Base-by-base conservation (phyloP, 92 coral and sea anemone species). In the Umimayanthus chanpuru region DNA sequence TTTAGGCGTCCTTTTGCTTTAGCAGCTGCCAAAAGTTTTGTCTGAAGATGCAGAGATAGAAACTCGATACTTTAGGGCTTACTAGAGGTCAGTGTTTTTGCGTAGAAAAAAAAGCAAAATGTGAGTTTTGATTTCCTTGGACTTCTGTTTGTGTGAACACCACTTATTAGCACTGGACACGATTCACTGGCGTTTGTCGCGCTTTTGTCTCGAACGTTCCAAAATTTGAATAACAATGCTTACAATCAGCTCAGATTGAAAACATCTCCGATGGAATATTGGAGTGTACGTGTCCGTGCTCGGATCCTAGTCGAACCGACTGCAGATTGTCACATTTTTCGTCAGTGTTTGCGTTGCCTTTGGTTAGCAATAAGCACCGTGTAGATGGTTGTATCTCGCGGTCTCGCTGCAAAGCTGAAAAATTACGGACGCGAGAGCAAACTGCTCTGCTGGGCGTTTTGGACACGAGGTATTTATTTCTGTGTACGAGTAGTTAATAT, bases 121-220 rank as follows among this genome's bases (percentile, higher is more conserved):
- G 12, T 7, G 58, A 4, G 58, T 4, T 21, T 40, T 8, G 6
- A 43, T 20, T 18, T 76, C 56, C 25, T 40, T 76, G 10, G 47
- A 5, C 21, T 23, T 3, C 2, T 5, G 2, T 10, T 20, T 76
- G 70, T 1, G 28, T 15, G 70, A 39, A 18, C 50, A 30, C 68
- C 47, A 38, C 61, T 81, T 81, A 20, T 20, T 44, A 61, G 29
- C 55, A 11, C 53, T 56, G 85, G 73, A 58, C 85, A 65, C 85
- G 72, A 81, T 21, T 65, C 73, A 81, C 41, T 81, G 85, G 15
- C 6, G 10, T 61, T 81, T 61, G 85, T 55, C n/a, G 64, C 29
- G 44, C 50, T 81, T 81, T 81, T 81, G 85, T 81, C 85, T 81
- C 85, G 85, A 81, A 81, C 85, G 16, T 81, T 81, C 85, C 50